These are phyloP conservation scores for Laterallus jamaicensis DNA, from an alignment of 2,113 vertebrate species.

Conservation along the genomic window DNA sequence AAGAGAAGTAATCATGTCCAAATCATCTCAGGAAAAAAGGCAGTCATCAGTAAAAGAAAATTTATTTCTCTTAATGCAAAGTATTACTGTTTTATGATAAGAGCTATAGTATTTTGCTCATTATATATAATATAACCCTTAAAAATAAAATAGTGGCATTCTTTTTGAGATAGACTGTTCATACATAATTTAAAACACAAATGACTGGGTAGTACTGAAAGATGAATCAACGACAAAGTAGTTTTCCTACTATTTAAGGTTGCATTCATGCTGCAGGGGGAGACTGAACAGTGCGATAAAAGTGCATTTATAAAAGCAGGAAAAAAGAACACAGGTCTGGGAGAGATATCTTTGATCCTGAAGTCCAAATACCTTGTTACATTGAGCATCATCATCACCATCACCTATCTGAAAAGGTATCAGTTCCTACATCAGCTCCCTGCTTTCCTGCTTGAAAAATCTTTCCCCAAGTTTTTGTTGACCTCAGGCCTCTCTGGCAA, in stretches of 20 bases:
- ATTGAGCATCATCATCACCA: not conserved
- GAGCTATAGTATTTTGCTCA: not conserved
- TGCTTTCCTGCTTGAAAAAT: not conserved
- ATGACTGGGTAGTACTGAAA: not conserved
- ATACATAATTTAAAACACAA: not conserved
- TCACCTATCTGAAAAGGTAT: not conserved
- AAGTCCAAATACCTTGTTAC: not conserved
- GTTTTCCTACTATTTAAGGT: not conserved
- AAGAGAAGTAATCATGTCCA: not conserved
- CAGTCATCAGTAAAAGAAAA: not conserved
- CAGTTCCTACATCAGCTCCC: not conserved
- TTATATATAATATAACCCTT: not conserved
- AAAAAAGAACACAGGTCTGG: not conserved
- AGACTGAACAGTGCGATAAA: not conserved
- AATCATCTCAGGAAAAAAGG: not conserved
- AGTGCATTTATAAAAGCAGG: not conserved
- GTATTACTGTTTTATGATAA: not conserved
- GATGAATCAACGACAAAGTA: not conserved
- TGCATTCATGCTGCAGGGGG: not conserved
- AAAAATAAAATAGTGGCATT: constrained; percentile 27
- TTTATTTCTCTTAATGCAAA: not conserved
- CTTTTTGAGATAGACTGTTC: not conserved
- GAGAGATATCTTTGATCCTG: not conserved
- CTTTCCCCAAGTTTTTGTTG: not conserved
- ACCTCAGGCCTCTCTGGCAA: no score